Percentiles rank a stretch among this genome's conserved stretches.
Conservation (phyloP, 2,113 vertebrate genomes). For the Ancistrus triradiatus region DNA sequence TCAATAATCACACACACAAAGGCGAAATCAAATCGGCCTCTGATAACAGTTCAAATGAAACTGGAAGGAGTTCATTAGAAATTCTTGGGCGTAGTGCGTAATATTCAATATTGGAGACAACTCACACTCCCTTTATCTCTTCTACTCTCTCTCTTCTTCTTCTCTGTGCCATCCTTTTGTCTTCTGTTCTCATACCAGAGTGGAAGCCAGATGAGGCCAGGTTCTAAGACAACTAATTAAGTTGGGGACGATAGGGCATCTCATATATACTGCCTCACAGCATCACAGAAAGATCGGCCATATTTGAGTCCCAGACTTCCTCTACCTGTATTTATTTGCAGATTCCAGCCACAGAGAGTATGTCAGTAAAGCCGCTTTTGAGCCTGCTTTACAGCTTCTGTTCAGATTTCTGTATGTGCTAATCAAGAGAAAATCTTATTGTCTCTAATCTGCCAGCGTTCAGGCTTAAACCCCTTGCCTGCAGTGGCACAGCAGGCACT, state of each 20-base stretch:
- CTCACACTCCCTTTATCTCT: too few species aligned
- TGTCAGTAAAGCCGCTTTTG: background rate
- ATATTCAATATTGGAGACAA: slow-evolving; percentile 66
- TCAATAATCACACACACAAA: slow-evolving; percentile 70
- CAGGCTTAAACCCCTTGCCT: slow-evolving; percentile 33
- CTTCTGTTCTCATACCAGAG: slow-evolving; percentile 54
- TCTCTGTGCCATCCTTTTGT: slow-evolving; percentile 53
- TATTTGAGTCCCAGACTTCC: slow-evolving; percentile 39
- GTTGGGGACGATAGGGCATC: slow-evolving; percentile 48
- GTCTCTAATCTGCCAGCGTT: slow-evolving; percentile 21
- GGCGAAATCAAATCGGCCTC: slow-evolving; percentile 60
- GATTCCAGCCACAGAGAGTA: slow-evolving; percentile 3
- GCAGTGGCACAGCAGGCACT: slow-evolving; percentile 19
- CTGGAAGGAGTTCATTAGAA: slow-evolving; percentile 65
- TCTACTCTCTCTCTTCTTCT: background rate
- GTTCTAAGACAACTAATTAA: slow-evolving; percentile 64
- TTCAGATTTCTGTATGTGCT: slow-evolving; percentile 25
- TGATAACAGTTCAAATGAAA: slow-evolving; percentile 67
- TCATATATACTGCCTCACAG: slow-evolving; percentile 47
- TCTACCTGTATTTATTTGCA: slow-evolving; percentile 39
- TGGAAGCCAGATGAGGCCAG: slow-evolving; percentile 53
- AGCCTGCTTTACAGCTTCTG: slow-evolving; percentile 19
- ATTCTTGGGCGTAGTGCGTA: slow-evolving; percentile 58
- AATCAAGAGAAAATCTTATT: slow-evolving; percentile 25
- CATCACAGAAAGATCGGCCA: slow-evolving; percentile 35